These are phyloP conservation scores for Glyphotaelius pellucidus DNA, from an alignment of 2,888 invertebrate genomes.

Conservation along the genomic window DNA sequence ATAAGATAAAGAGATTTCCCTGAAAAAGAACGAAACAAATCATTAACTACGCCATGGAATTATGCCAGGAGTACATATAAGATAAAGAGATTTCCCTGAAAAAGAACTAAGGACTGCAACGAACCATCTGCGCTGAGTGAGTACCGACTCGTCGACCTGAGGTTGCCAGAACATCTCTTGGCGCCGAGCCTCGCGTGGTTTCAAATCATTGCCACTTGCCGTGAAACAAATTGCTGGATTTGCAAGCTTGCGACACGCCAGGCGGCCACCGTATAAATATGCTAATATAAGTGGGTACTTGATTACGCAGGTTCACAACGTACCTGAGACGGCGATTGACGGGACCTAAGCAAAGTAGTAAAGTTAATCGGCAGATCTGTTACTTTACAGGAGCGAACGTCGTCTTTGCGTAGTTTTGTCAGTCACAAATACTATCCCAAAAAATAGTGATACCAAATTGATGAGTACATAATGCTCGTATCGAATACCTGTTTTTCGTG, in stretches of 20 bases:
- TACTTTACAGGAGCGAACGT: too few species aligned
- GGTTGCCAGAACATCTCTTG: background rate
- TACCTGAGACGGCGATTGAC: too few species aligned
- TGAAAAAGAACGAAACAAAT: background rate
- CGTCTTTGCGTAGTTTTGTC: too few species aligned
- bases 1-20: background rate
- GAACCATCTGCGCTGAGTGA: background rate
- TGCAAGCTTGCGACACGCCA: background rate
- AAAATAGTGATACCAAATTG: too few species aligned
- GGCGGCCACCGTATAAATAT: background rate
- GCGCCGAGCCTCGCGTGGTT: background rate
- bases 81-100: conserved; percentile 2
- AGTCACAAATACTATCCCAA: too few species aligned
- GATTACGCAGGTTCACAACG: too few species aligned
- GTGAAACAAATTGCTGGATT: background rate
- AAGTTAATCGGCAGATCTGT: too few species aligned
- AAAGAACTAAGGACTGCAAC: background rate
- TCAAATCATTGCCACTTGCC: background rate
- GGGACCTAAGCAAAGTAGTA: too few species aligned
- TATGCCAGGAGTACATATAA: background rate
- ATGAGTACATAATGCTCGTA: too few species aligned
- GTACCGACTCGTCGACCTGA: background rate
- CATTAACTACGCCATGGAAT: background rate
- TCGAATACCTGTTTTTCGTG: too few species aligned
- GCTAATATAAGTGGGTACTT: too few species aligned